Evolutionary conservation across 2,113 vertebrate genomes (phyloP).

Genomic region (Mandrillus leucophaeus): DNA sequence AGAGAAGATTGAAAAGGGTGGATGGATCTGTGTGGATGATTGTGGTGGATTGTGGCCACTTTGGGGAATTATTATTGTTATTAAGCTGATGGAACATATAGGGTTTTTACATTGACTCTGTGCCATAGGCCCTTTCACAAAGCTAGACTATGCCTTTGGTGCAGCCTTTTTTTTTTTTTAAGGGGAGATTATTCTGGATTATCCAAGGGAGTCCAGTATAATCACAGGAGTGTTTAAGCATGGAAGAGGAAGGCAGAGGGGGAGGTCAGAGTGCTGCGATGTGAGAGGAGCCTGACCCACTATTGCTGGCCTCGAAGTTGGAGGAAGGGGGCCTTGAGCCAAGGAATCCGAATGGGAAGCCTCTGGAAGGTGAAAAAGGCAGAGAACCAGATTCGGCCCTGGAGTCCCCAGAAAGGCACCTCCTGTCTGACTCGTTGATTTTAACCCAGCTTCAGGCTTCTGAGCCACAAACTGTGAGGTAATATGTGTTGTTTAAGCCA

Average conservation of each 20-base stretch:
- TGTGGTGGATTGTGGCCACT: no score
- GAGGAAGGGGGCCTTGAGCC: background rate
- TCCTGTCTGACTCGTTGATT: background rate
- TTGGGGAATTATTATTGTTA: no score
- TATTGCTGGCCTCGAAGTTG: background rate
- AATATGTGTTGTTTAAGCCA: background rate
- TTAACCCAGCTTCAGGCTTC: background rate
- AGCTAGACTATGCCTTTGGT: no score
- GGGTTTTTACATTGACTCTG: no score
- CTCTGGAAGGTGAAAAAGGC: background rate
- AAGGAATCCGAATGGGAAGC: background rate
- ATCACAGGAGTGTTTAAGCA: background rate
- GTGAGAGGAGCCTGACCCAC: background rate
- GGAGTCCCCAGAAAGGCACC: background rate
- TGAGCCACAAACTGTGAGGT: background rate
- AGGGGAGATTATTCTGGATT: background rate
- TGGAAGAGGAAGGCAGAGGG: background rate
- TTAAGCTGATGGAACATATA: no score
- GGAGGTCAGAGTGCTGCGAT: background rate
- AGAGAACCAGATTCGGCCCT: background rate
- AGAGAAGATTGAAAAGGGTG: no score
- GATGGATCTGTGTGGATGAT: fast-evolving
- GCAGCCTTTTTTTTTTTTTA: no score
- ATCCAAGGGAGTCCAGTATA: background rate
- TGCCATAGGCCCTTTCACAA: no score